Percentiles rank a stretch among this genome's conserved stretches.
These are phyloP conservation scores for Tryphoninae sp. DNA, from an alignment of 2,888 invertebrate species.

Conservation along the genomic window DNA sequence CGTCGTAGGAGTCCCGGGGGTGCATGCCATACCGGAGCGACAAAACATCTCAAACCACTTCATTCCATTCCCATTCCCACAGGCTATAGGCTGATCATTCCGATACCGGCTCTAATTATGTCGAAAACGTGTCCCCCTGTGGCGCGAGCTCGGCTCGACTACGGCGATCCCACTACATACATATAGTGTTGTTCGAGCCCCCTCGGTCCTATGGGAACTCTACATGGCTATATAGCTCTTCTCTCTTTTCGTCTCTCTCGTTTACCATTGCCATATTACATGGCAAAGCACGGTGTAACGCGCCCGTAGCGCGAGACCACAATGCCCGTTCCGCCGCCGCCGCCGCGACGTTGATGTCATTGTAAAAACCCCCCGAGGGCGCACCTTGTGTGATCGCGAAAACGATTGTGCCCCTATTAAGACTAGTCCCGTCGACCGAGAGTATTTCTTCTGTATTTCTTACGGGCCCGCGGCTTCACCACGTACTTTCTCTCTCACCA, in stretches of 20 bases:
- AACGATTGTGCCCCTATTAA: constrained; percentile 77
- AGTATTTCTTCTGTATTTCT: constrained; percentile 59
- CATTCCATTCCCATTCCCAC: constrained; percentile 55
- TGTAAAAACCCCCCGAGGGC: constrained; percentile 68
- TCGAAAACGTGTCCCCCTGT: constrained; percentile 72
- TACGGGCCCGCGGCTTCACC: constrained; percentile 32
- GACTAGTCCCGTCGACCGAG: constrained; percentile 56
- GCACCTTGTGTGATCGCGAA: constrained; percentile 76
- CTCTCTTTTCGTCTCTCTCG: constrained; percentile 29
- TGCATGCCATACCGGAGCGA: constrained; percentile 49
- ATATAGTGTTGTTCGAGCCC: constrained; percentile 26
- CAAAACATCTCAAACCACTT: constrained; percentile 48
- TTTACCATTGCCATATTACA: constrained; percentile 52
- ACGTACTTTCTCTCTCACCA: background rate
- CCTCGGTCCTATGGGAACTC: constrained; percentile 61
- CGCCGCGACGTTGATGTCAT: constrained; percentile 74
- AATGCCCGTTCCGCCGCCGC: constrained; percentile 65
- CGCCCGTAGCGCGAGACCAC: constrained; percentile 72
- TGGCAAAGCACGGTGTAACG: constrained; percentile 61
- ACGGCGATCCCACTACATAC: constrained; percentile 46
- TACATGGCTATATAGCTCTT: constrained; percentile 10
- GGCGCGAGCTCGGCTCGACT: constrained; percentile 66
- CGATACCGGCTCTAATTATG: constrained; percentile 79
- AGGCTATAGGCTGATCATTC: constrained; percentile 74
- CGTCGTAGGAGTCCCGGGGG: constrained; percentile 65